Percentiles rank a stretch among this genome's conserved stretches.
Conservation (phyloP, 2,888 invertebrate species). For the Euplexia lucipara region DNA sequence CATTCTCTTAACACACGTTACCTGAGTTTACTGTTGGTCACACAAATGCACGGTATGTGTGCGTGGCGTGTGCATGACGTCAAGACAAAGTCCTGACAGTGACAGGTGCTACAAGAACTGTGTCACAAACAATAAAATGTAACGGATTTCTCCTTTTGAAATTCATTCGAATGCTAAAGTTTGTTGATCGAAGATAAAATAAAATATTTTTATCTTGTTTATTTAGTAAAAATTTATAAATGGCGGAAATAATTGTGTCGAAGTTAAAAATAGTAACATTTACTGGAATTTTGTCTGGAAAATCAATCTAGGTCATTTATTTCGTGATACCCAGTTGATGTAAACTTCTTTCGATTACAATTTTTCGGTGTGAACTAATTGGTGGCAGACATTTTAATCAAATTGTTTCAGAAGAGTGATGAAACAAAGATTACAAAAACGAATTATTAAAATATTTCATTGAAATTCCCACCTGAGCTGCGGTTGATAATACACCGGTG, state of each 20-base stretch:
- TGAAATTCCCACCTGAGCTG: background rate
- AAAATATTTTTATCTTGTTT: constrained; percentile 15
- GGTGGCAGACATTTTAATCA: background rate
- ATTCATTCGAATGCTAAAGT: constrained; percentile 13
- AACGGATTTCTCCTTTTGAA: background rate
- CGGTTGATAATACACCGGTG: background rate
- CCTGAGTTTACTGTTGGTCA: background rate
- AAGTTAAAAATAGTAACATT: constrained; percentile 26
- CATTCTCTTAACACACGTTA: background rate
- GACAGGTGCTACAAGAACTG: constrained; percentile 27
- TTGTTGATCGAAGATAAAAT: constrained; percentile 7
- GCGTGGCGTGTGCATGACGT: constrained; percentile 13
- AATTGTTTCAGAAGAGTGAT: background rate
- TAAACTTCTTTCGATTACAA: constrained; percentile 1
- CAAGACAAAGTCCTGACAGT: constrained; percentile 22
- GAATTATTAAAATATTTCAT: background rate
- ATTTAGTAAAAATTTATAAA: background rate
- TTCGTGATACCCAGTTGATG: background rate
- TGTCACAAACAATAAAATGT: constrained; percentile 25
- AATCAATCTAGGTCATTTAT: background rate
- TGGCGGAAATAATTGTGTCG: constrained; percentile 20
- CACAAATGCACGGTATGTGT: constrained; percentile 9
- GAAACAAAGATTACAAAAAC: background rate
- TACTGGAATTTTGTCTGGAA: background rate
- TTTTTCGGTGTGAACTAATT: background rate